A percentile compares a stretch with the other conserved stretches of the same genome.
Conservation (phyloP, 30 jellyfish, hydroid and myxozoan species). For the Calvadosia cruxmelitensis region DNA sequence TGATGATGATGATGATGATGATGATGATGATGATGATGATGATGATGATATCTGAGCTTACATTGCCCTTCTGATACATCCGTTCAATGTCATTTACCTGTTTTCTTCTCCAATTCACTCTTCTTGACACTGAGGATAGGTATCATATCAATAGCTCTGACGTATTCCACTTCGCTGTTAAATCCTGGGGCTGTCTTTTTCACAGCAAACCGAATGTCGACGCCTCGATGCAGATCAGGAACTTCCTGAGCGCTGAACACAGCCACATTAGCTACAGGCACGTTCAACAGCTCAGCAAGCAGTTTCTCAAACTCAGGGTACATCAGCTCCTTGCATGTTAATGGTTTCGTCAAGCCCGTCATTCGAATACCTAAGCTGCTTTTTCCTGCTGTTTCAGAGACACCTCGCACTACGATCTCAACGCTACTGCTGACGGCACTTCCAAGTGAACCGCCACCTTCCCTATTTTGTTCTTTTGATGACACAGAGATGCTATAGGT, state of each 20-base stretch:
- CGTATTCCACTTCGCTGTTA: constrained; percentile 60
- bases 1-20: too few relatives aligned
- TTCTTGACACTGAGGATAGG: constrained; percentile 53
- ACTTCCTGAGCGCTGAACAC: constrained; percentile 82
- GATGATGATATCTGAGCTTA: too few relatives aligned
- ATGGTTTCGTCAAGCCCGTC: constrained; percentile 56
- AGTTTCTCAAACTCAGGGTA: constrained; percentile 72
- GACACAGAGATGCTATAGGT: constrained; percentile 41
- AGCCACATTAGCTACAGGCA: constrained; percentile 46
- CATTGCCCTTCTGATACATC: too few relatives aligned
- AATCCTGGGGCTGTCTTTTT: constrained; percentile 59
- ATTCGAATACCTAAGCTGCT: constrained; percentile 77
- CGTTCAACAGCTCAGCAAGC: constrained; percentile 66
- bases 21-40: too few relatives aligned
- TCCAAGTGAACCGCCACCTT: constrained; percentile 33
- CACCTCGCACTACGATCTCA: constrained; percentile 47
- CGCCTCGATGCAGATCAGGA: constrained; percentile 76
- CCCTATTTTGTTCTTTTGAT: constrained; percentile 61
- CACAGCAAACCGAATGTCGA: constrained; percentile 83
- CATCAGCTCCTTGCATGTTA: constrained; percentile 59
- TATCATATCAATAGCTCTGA: constrained; percentile 43
- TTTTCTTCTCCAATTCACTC: constrained; percentile 47
- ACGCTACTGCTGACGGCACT: constrained; percentile 53
- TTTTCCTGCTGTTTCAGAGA: constrained; percentile 75
- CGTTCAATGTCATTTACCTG: constrained; percentile 37